Base-by-base conservation (phyloP, 2,888 invertebrate genomes). In the Boloria euphrosyne region DNA sequence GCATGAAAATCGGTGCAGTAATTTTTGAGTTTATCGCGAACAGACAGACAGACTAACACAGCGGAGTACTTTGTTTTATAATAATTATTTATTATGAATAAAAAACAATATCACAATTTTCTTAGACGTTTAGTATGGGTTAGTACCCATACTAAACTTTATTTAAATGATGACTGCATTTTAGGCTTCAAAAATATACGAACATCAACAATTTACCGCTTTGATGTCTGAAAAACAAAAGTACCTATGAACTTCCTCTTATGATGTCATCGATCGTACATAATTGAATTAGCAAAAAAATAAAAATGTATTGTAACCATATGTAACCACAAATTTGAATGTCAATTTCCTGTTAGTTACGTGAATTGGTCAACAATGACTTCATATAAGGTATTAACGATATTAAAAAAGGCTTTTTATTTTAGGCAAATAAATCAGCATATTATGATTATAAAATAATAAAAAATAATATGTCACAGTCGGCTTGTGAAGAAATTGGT, bases 171-270 rank as follows among this genome's bases (percentile, higher is more conserved):
- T 2, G 10, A 38, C 31, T 38, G 31, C 7, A 38, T 38, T 38
- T 38, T 38, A 38, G 59, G 61, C 49, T 55, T 62, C 60, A 52
- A 43, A 22, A 60, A 57, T 67, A 73, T 49, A 18, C 16, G 16
- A n/a, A 61, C 43, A 74, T 71, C 14, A 6, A 16, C 73, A 68
- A 68, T 62, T 62, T 73, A 72, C 69, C 65, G 64, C 76, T 77
- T 78, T 78, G 78, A 79, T 71, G 76, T 77, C 70, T 73, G 71
- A 59, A 72, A 76, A 75, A 76, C 75, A 57, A 57, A 57, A 57
- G 57, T 57, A 22, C 22, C 22, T 22, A 68, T 68, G 62, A 69
- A 63, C 62, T 71, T 73, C 71, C 71, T 53, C 10, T 13, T 2
- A 59, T 77, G 79, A 79, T 77, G 75, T 77, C 79, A 79, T 72